These are phyloP conservation scores for Dendrolimus punctatus DNA, from an alignment of 1,140 invertebrate genomes.

Conservation along the genomic window DNA sequence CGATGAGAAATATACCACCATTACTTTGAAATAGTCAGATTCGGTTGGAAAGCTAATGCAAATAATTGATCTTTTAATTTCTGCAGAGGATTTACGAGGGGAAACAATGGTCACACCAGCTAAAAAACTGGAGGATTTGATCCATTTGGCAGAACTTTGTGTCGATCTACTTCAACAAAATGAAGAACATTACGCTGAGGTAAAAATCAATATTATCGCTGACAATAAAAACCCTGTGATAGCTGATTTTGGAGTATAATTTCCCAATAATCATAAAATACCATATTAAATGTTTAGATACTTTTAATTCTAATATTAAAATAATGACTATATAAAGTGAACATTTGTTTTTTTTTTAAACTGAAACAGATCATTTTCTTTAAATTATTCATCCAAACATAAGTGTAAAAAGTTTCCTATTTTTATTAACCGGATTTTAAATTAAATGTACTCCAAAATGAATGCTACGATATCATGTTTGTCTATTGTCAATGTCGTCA, in stretches of 20 bases:
- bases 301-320: no score
- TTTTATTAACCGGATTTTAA: no score
- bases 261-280: not conserved
- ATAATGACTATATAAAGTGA: no score
- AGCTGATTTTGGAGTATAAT: slow-evolving; percentile 2
- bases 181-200: slow-evolving; percentile 99
- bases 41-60: no score
- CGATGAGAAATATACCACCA: no score
- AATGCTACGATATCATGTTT: slow-evolving; percentile 1
- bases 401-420: no score
- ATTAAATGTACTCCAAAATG: no score
- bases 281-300: no score
- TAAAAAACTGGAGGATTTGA: slow-evolving; percentile 96
- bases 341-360: no score
- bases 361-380: no score
- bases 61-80: not conserved
- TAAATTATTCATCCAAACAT: no score
- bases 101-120: slow-evolving; percentile 86
- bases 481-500: slow-evolving; percentile 46
- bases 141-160: slow-evolving; percentile 97
- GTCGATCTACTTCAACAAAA: slow-evolving; percentile 99
- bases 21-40: no score
- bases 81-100: slow-evolving; percentile 84
- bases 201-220: slow-evolving; percentile 64
- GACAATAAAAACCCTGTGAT: not conserved